These are phyloP conservation scores for Musca vetustissima DNA, from an alignment of 1,140 invertebrate species.

Conservation along the genomic window DNA sequence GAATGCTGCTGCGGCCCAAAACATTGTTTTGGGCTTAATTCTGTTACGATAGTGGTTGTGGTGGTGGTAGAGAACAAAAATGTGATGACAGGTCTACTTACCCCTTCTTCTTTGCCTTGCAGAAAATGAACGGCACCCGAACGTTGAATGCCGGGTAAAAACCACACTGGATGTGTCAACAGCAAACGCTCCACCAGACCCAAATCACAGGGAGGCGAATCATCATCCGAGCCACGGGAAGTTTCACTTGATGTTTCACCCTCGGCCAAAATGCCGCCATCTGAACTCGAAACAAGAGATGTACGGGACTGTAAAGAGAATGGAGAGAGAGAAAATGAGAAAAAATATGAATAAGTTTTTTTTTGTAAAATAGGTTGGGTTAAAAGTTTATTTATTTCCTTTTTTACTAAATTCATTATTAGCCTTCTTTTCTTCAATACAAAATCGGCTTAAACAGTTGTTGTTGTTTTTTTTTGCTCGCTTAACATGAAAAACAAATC, in stretches of 20 bases:
- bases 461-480: background rate
- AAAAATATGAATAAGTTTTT: background rate
- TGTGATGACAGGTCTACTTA: conserved; percentile 58
- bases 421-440: background rate
- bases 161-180: conserved; percentile 93
- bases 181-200: conserved; percentile 83
- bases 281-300: conserved; percentile 53
- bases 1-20: background rate
- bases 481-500: background rate
- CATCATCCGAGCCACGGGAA: conserved; percentile 49
- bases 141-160: conserved; percentile 88
- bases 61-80: background rate
- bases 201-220: conserved; percentile 70
- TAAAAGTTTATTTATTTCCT: background rate
- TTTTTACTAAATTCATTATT: conserved; percentile 2
- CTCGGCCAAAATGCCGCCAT: conserved; percentile 54
- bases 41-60: no score
- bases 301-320: conserved; percentile 49
- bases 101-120: conserved; percentile 90
- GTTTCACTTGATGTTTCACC: conserved; percentile 55
- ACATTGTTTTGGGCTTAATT: conserved; percentile 25
- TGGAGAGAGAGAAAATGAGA: no score
- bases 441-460: conserved; percentile 2
- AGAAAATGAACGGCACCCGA: conserved; percentile 89
- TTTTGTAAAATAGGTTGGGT: no score